phyloP scores from a whole-genome alignment of 2,113 vertebrate genomes.

The Alosa alosa region DNA sequence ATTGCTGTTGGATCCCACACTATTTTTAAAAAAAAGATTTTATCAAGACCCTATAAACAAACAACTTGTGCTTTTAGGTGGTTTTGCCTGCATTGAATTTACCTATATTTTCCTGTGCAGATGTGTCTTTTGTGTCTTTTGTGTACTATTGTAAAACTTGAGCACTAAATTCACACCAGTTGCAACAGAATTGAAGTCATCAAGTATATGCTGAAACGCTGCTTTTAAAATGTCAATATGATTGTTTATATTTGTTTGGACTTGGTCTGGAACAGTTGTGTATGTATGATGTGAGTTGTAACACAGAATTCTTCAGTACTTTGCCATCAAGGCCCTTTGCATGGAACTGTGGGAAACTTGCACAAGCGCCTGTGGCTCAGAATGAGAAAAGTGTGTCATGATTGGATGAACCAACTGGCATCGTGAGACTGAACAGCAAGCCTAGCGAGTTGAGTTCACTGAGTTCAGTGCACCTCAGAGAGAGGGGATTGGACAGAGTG shows the following conservation, averaged over 20 bases:
- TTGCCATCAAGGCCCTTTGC: neutral
- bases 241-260: too few relatives aligned
- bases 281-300: neutral
- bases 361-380: neutral
- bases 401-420: neutral
- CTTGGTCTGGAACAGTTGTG: neutral
- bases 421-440: neutral
- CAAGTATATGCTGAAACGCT: neutral
- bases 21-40: neutral
- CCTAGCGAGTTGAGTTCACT: neutral
- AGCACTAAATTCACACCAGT: too few relatives aligned
- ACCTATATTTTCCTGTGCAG: neutral
- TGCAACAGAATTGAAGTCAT: neutral
- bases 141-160: neutral
- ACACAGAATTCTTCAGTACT: neutral
- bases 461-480: neutral
- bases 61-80: neutral
- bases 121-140: neutral
- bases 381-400: neutral
- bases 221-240: too few relatives aligned
- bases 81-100: neutral
- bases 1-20: neutral
- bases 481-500: neutral
- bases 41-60: neutral
- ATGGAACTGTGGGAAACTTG: neutral